Conservation (phyloP, 2,888 invertebrate genomes). For the Netelia melanura region DNA sequence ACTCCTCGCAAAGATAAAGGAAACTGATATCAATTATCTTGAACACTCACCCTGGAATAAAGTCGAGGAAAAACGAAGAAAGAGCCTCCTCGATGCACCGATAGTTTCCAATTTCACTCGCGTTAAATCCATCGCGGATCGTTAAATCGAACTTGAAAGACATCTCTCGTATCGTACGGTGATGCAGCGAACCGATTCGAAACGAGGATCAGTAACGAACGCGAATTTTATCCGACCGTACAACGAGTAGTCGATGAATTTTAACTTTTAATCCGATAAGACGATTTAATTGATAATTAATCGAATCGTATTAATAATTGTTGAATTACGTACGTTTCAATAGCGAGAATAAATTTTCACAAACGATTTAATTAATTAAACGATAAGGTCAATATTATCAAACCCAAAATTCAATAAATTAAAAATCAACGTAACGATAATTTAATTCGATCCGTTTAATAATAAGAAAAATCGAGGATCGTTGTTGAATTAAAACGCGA, state of each 20-base stretch:
- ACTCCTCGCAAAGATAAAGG: slow-evolving; percentile 51
- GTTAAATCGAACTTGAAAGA: slow-evolving; percentile 56
- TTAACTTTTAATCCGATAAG: background rate
- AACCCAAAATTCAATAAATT: background rate
- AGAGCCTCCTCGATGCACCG: slow-evolving; percentile 62
- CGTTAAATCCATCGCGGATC: slow-evolving; percentile 49
- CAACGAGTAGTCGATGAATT: slow-evolving; percentile 2
- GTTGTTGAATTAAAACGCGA: background rate
- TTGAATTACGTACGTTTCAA: too few relatives aligned
- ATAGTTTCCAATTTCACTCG: slow-evolving; percentile 66
- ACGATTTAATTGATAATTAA: too few relatives aligned
- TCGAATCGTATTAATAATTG: background rate
- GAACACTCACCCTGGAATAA: slow-evolving; percentile 49
- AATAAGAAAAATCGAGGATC: background rate
- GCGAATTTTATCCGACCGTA: background rate
- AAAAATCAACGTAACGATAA: too few relatives aligned
- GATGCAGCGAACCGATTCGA: background rate
- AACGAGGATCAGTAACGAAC: background rate
- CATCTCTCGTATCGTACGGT: slow-evolving; percentile 26
- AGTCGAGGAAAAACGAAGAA: slow-evolving; percentile 29
- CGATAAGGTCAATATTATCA: background rate
- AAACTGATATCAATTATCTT: slow-evolving; percentile 63
- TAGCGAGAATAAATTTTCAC: too few relatives aligned
- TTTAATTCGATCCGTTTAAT: background rate
- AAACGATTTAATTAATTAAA: too few relatives aligned